These are phyloP conservation scores for Hyla sarda DNA, from an alignment of 2,113 vertebrate species.

Conservation along the genomic window DNA sequence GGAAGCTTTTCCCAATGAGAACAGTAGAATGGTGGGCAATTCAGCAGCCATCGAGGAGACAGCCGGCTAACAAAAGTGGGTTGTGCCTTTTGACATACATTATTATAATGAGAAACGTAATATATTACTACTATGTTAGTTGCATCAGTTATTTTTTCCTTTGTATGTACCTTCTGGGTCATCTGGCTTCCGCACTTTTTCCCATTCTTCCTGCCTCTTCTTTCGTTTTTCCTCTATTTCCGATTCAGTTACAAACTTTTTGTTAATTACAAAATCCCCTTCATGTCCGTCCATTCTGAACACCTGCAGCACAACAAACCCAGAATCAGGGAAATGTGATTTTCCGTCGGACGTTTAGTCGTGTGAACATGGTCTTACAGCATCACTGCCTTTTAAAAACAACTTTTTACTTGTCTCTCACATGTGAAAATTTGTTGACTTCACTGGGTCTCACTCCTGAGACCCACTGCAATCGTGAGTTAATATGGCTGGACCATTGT, in stretches of 20 bases:
- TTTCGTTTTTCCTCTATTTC: conserved; percentile 93
- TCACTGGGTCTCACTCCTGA: too few relatives aligned
- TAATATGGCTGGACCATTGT: too few relatives aligned
- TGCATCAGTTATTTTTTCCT: not conserved
- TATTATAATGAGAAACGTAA: not conserved
- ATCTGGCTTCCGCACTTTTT: conserved; percentile 94
- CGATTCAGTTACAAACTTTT: conserved; percentile 91
- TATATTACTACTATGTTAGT: too few relatives aligned
- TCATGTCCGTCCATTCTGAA: conserved; percentile 77
- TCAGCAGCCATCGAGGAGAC: too few relatives aligned
- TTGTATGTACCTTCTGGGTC: conserved; percentile 85
- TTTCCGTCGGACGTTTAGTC: too few relatives aligned
- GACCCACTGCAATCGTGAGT: too few relatives aligned
- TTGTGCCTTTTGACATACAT: too few relatives aligned
- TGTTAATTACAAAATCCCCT: conserved; percentile 86
- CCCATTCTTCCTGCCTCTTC: conserved; percentile 96
- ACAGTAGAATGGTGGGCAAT: not conserved
- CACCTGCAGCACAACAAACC: conserved; percentile 54
- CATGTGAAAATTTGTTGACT: too few relatives aligned
- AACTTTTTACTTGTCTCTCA: too few relatives aligned
- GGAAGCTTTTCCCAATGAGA: not conserved
- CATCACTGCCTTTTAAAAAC: too few relatives aligned
- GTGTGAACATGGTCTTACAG: too few relatives aligned
- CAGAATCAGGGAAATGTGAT: not conserved
- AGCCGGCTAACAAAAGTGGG: not conserved